Evolutionary conservation across 2,797 vertebrate genomes (phyloP), one percentile per base, ranked within the genome.

Genomic region (Phrynocephalus vlangalii): DNA sequence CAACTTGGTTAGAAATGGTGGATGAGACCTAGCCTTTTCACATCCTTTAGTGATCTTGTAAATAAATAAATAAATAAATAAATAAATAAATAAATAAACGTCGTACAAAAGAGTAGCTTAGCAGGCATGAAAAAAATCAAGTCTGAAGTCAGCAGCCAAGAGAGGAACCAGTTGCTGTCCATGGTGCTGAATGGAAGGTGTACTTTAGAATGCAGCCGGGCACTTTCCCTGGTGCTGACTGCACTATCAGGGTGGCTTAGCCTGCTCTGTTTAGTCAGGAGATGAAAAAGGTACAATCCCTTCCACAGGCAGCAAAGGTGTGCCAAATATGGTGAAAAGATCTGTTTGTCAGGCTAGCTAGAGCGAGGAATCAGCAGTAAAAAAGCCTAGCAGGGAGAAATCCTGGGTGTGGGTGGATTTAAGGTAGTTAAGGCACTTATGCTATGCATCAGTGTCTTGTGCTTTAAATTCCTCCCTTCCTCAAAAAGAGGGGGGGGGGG

Each of bases 361-460:
- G 71, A 79, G 63, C 73, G 48, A 13, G 63, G 38, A 86, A 86
- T 50, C 67, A 50, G 44, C 80, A 79, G n/a, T 20, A 82, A 20
- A 63, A 86, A 86, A 86, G 73, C 88, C 72, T 77, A 66, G 50
- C 80, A 85, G 79, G 87, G 48, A 80, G 48, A 81, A 85, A 85
- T 26, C 48, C 83, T 85, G 78, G 83, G 78, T 28, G 70, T 85
- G 72, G 83, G 87, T 81, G 83, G 79, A 60, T 26, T 88, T 75
- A 56, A 87, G 79, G 90, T 80, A 84, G 70, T 83, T 91, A 91
- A 67, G 60, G 79, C 72, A 77, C 66, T 78, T 71, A 56, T 22
- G 48, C 26, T 76, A 33, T 70, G 77, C 82, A 81, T 81, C 50
- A 71, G 83, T 52, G n/a, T 66, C 72, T 85, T 84, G 56, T 82